Conservation (phyloP, 2,113 vertebrate species). For the Hippocampus barbouri region DNA sequence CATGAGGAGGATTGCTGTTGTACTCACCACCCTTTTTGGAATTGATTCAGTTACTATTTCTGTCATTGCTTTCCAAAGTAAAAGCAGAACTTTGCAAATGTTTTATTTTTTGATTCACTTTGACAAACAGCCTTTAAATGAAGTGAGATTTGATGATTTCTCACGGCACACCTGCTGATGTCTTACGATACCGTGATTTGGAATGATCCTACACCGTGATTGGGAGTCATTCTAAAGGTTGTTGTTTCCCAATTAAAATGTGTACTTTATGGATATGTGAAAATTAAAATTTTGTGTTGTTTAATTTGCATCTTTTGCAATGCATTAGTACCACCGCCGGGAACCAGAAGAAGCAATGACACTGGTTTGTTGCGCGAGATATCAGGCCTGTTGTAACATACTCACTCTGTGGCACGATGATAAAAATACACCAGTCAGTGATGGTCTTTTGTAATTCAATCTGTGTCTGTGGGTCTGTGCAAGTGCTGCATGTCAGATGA, state of each 20-base stretch:
- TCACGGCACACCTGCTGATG: background rate
- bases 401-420: constrained; percentile 8
- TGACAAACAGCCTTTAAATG: too few relatives aligned
- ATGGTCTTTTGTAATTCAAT: constrained; percentile 37
- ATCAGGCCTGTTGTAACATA: constrained; percentile 22
- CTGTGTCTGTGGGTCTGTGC: constrained; percentile 15
- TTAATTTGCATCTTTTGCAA: background rate
- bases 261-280: background rate
- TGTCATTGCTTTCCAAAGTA: too few relatives aligned
- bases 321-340: background rate
- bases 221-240: background rate
- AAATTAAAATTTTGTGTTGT: background rate
- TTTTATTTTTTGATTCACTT: too few relatives aligned
- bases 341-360: background rate
- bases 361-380: background rate
- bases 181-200: background rate
- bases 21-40: too few relatives aligned
- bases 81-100: too few relatives aligned
- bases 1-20: too few relatives aligned
- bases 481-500: constrained; percentile 14
- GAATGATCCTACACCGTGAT: background rate
- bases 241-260: background rate
- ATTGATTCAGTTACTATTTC: too few relatives aligned
- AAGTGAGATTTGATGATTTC: too few relatives aligned
- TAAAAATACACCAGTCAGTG: constrained; percentile 54